Base-by-base conservation (phyloP, 92 coral and sea anemone genomes). In the Galaxea fascicularis region DNA sequence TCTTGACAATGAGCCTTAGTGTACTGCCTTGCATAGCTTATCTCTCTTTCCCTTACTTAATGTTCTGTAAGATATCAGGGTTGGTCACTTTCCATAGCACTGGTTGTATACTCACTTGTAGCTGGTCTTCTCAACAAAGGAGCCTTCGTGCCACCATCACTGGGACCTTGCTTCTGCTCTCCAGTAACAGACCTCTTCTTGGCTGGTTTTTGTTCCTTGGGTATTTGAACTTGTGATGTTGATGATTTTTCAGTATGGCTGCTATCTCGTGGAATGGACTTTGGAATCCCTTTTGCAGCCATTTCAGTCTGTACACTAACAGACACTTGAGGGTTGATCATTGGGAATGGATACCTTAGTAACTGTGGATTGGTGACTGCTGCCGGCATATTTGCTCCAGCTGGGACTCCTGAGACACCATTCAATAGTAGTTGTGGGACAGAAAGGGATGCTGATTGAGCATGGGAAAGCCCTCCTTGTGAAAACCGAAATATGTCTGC, bases 61-160 rank as follows among this genome's bases (percentile, higher is more conserved):
- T 8, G 25, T 7, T 4, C 17, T 5, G 18, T 29, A 4, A n/a
- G 9, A 13, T 17, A 29, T 16, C 22, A 15, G 21, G 9, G 10
- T 4, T 4, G 54, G 47, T 10, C 25, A 24, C 20, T 8, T 31
- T 68, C n/a, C n/a, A n/a, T n/a, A n/a, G n/a, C n/a, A n/a, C n/a
- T 20, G 18, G 18, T 20, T 15, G 24, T 4, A 75, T 21, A 66
- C 65, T 79, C 30, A 79, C 84, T 56, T 31, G 84, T 67, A 64
- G 65, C 62, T 20, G 84, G 84, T 53, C 84, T 79, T 66, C 84
- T 79, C 47, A 79, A 24, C 16, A 59, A 51, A n/a, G 64, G 65
- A 21, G 53, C 62, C 45, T 52, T 67, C 1, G 65, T 24, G 16
- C 66, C 63, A 67, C 5, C 6, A 39, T 75, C 73, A 65, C 27